Conservation (phyloP, 1,140 invertebrate species). For the Monomorium pharaonis region DNA sequence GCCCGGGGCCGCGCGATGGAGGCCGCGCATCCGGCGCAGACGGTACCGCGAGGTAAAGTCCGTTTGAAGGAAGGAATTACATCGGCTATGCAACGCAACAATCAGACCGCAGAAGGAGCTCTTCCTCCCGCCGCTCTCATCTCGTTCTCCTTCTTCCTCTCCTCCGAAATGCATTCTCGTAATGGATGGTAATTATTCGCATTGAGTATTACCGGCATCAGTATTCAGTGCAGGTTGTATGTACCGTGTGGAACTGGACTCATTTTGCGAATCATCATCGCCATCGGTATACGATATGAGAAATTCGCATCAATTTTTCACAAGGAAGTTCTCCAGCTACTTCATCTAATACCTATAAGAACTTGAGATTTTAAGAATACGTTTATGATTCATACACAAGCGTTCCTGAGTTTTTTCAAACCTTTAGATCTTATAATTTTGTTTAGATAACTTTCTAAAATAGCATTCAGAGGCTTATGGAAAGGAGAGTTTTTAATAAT, state of each 20-base stretch:
- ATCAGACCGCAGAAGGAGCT: background rate
- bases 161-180: background rate
- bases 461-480: too few relatives aligned
- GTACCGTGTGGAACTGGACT: background rate
- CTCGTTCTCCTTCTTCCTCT: too few relatives aligned
- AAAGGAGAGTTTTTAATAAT: too few relatives aligned
- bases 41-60: conserved; percentile 29
- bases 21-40: conserved; percentile 54
- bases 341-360: too few relatives aligned
- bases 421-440: too few relatives aligned
- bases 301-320: background rate
- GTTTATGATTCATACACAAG: too few relatives aligned
- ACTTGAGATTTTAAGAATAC: too few relatives aligned
- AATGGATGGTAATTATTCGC: conserved; percentile 19
- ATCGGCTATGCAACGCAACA: conserved; percentile 38
- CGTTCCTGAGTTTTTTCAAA: too few relatives aligned
- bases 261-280: background rate
- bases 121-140: background rate
- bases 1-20: conserved; percentile 7
- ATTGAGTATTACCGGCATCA: background rate
- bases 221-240: background rate
- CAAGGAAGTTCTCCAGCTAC: too few relatives aligned
- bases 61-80: conserved; percentile 52
- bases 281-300: too few relatives aligned
- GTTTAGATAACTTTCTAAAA: too few relatives aligned